phyloP scores from a whole-genome alignment of 2,797 vertebrate species.

The Hemitrygon akajei region DNA sequence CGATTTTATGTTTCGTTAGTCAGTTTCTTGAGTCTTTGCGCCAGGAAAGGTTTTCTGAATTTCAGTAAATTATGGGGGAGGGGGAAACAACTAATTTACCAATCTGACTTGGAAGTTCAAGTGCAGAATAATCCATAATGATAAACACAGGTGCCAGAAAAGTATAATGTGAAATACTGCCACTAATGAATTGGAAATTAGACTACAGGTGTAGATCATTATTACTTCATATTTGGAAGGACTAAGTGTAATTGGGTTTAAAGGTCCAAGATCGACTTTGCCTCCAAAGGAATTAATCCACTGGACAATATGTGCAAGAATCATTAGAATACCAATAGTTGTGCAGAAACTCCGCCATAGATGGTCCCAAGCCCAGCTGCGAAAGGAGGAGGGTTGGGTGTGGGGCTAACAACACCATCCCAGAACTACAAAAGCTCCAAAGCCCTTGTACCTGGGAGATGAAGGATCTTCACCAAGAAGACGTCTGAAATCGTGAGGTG shows the following conservation, averaged over 20 bases:
- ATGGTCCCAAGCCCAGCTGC: too few species aligned
- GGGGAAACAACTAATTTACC: not conserved
- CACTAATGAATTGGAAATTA: not conserved
- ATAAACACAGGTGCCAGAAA: not conserved
- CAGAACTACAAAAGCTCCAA: too few species aligned
- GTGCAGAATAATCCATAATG: not conserved
- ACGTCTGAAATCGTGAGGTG: too few species aligned
- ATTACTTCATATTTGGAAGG: not conserved
- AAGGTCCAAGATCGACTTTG: not conserved
- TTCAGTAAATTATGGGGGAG: not conserved
- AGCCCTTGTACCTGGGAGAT: too few species aligned
- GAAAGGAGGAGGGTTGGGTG: too few species aligned
- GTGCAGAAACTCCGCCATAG: not conserved
- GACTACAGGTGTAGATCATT: not conserved
- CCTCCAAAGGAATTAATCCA: too few species aligned
- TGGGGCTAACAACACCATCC: too few species aligned
- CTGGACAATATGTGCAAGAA: not conserved
- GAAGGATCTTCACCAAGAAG: too few species aligned
- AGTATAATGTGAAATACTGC: not conserved
- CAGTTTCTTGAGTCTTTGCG: not conserved
- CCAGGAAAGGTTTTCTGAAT: not conserved
- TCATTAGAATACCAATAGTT: not conserved
- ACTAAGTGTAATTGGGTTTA: not conserved
- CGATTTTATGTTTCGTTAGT: conserved; percentile 11
- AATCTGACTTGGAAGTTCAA: not conserved